A percentile compares a stretch with the other conserved stretches of the same genome.
These are phyloP conservation scores for Grammomys surdaster DNA, from an alignment of 2,113 vertebrate genomes.

Conservation along the genomic window DNA sequence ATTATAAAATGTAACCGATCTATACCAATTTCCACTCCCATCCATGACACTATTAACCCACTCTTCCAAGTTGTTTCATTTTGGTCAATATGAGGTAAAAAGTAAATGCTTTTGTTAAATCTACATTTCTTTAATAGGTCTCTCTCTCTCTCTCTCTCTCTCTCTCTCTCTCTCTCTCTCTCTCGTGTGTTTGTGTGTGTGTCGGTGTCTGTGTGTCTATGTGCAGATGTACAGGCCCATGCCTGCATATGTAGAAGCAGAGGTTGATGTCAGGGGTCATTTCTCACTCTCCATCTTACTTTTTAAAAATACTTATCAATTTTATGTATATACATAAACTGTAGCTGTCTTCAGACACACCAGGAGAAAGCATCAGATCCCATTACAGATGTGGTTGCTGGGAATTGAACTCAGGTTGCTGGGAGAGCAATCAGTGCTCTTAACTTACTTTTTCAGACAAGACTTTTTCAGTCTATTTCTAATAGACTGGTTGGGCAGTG, in stretches of 20 bases:
- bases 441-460: not conserved
- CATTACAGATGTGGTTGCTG: too few species aligned
- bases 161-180: not conserved
- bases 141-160: not conserved
- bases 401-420: too few species aligned
- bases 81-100: conserved; percentile 4
- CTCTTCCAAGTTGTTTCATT: not conserved
- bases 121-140: conserved; percentile 19
- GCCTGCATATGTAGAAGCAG: not conserved
- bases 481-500: not conserved
- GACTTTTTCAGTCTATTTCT: not conserved
- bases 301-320: too few species aligned
- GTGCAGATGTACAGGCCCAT: not conserved
- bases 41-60: not conserved
- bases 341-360: too few species aligned
- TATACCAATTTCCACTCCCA: not conserved
- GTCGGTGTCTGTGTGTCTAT: not conserved
- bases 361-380: too few species aligned
- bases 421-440: too few species aligned
- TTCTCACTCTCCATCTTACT: not conserved
- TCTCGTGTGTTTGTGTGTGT: not conserved
- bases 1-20: conserved; percentile 13
- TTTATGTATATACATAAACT: too few species aligned
- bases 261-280: not conserved
- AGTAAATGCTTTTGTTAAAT: not conserved